These are phyloP conservation scores for Sympetrum striolatum DNA, from an alignment of 2,888 invertebrate species.

Conservation along the genomic window DNA sequence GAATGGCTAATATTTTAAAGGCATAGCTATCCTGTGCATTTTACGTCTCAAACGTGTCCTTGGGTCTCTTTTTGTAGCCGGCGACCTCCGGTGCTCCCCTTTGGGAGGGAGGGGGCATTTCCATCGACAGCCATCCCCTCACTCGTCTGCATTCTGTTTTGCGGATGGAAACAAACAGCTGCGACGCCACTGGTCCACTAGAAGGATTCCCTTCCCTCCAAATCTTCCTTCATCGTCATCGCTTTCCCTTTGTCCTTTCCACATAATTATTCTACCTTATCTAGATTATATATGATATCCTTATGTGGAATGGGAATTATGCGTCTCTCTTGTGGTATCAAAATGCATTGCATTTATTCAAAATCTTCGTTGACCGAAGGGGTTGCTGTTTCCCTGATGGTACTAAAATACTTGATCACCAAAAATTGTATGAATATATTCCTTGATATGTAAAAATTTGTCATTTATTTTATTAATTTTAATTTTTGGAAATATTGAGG, in stretches of 20 bases:
- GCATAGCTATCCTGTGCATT: neutral
- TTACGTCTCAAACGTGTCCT: neutral
- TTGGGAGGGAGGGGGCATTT: neutral
- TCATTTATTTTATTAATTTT: no score
- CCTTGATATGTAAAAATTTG: no score
- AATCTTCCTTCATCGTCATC: neutral
- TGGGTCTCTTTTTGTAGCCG: neutral
- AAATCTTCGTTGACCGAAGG: no score
- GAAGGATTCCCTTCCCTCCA: neutral
- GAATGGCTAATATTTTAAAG: neutral
- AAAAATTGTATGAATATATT: no score
- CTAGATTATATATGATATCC: no score
- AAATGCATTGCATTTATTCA: no score
- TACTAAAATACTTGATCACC: no score
- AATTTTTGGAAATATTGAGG: no score
- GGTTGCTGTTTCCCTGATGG: no score
- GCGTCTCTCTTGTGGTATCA: no score
- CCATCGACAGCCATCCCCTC: neutral
- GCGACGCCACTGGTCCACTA: neutral
- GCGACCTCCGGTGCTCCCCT: neutral
- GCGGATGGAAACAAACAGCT: neutral
- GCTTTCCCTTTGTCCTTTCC: neutral
- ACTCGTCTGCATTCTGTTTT: neutral
- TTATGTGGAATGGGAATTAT: no score
- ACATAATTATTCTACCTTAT: neutral